These are phyloP conservation scores for Macquaria ambigua DNA, from an alignment of 2,113 vertebrate genomes.

Conservation along the genomic window DNA sequence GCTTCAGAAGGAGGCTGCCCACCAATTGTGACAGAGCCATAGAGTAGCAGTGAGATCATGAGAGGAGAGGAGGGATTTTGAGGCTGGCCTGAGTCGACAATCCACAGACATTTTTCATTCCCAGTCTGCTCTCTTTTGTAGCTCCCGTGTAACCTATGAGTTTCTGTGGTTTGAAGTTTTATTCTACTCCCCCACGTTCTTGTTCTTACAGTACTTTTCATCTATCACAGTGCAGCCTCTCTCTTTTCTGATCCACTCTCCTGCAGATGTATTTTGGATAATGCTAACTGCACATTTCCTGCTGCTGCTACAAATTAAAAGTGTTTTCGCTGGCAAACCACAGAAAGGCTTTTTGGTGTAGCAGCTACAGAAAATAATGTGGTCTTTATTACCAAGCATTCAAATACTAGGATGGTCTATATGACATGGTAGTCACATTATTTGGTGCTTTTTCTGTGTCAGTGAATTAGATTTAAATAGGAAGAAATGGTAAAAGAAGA, in stretches of 20 bases:
- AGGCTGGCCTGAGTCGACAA: not conserved
- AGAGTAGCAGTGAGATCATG: not conserved
- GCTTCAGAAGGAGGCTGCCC: not conserved
- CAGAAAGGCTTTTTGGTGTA: not conserved
- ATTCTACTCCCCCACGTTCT: not conserved
- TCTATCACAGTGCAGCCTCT: not conserved
- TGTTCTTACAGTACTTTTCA: conserved; percentile 1
- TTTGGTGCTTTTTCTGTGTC: not conserved
- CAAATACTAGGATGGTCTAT: not conserved
- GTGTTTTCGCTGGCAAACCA: not conserved
- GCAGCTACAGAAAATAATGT: not conserved
- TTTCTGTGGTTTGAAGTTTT: not conserved
- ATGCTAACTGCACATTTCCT: not conserved
- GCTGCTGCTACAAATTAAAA: not conserved
- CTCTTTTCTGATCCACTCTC: not conserved
- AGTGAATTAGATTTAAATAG: not conserved
- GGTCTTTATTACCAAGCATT: not conserved
- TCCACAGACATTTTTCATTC: not conserved
- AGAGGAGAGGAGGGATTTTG: not conserved
- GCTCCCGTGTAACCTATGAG: not conserved
- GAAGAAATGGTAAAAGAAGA: not conserved
- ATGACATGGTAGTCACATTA: not conserved
- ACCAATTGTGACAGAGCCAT: not conserved
- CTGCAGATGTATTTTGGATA: conserved; percentile 1
- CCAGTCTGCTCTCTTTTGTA: conserved; percentile 5